phyloP scores from a whole-genome alignment of 2,797 vertebrate genomes.

The Vultur gryphus region DNA sequence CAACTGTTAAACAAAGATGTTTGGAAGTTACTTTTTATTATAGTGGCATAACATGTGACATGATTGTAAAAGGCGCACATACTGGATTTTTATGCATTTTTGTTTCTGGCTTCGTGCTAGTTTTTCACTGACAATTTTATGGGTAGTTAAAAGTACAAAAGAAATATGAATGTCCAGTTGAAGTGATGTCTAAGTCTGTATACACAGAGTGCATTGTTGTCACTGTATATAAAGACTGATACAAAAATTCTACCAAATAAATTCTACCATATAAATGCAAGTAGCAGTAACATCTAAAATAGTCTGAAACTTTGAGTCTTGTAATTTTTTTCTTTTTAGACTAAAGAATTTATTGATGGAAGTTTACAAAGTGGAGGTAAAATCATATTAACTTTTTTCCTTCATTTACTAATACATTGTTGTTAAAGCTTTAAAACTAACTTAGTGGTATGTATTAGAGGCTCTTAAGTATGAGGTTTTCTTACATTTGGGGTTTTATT shows the following conservation, averaged over 20 bases:
- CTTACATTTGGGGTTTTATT: neutral
- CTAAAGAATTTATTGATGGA: conserved; percentile 98
- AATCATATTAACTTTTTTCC: neutral
- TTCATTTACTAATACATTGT: neutral
- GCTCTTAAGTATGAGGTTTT: neutral
- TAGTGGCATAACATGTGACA: neutral
- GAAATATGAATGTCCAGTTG: neutral
- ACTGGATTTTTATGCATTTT: neutral
- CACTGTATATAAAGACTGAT: neutral
- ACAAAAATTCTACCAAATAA: neutral
- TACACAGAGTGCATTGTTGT: neutral
- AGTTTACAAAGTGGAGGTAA: conserved; percentile 96
- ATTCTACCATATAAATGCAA: neutral
- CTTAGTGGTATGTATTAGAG: neutral
- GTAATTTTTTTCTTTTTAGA: conserved; percentile 71
- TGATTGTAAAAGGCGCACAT: neutral
- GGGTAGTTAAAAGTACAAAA: neutral
- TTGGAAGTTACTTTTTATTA: neutral
- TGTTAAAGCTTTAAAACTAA: neutral
- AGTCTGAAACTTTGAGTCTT: neutral
- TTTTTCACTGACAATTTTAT: neutral
- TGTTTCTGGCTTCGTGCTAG: neutral
- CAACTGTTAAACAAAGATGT: neutral
- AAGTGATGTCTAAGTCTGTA: neutral
- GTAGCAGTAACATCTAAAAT: neutral